These are phyloP conservation scores for Actenoides lindsayi DNA, from an alignment of 2,113 vertebrate species.

Conservation along the genomic window DNA sequence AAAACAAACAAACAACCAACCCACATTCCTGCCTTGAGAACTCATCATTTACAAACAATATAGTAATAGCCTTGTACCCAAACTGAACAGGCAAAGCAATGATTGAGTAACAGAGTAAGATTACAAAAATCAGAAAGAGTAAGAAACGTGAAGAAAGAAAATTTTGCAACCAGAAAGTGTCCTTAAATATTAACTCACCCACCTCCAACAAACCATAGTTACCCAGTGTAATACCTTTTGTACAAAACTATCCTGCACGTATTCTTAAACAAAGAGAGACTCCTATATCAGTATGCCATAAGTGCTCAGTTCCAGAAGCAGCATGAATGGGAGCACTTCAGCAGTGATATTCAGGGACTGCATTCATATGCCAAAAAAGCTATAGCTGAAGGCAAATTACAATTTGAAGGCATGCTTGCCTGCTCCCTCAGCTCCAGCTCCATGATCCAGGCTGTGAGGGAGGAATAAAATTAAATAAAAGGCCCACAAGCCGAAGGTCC, in stretches of 20 bases:
- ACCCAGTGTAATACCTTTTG: not conserved
- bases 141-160: not conserved
- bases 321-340: slow-evolving; percentile 8
- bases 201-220: not conserved
- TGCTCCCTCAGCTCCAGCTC: not conserved
- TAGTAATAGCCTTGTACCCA: not conserved
- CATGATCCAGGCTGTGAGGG: not conserved
- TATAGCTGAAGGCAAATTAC: slow-evolving; percentile 29
- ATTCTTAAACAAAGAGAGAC: not conserved
- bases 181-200: not conserved
- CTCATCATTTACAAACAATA: not conserved
- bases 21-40: not conserved
- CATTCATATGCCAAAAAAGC: not conserved
- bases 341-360: not conserved
- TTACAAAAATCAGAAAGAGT: not conserved
- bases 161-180: not conserved
- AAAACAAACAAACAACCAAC: not conserved
- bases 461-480: slow-evolving; percentile 23
- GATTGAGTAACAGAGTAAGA: not conserved
- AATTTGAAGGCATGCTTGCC: not conserved
- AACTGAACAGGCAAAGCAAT: not conserved
- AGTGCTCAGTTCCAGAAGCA: not conserved
- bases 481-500: not conserved
- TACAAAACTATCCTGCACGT: not conserved
- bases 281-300: not conserved